Evolutionary conservation across 2,113 vertebrate genomes (phyloP).

Genomic region (Ctenodactylus gundi): DNA sequence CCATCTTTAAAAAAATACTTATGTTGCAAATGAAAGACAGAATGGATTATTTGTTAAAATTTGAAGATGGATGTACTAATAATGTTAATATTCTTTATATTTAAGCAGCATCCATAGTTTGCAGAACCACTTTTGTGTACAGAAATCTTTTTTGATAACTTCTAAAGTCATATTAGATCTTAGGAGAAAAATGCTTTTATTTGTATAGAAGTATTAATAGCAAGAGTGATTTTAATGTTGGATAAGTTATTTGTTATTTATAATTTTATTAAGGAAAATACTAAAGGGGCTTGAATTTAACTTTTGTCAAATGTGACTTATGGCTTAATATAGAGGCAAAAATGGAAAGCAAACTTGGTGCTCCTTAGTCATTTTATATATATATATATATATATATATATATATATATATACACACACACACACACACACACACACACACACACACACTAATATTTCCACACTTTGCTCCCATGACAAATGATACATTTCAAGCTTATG

Average conservation of each 20-base stretch:
- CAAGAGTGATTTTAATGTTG: slow-evolving; percentile 9
- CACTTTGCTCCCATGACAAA: slow-evolving; percentile 65
- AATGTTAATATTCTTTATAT: neutral
- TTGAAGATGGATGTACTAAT: neutral
- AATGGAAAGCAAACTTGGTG: slow-evolving; percentile 49
- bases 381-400: too few species aligned
- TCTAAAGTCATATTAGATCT: neutral
- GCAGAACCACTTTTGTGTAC: neutral
- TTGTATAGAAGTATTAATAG: neutral
- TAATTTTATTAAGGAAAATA: neutral
- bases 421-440: too few species aligned
- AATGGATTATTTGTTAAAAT: neutral
- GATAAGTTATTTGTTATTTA: neutral
- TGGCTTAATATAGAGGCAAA: neutral
- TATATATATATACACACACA: too few species aligned
- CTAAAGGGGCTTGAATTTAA: neutral
- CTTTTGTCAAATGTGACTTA: slow-evolving; percentile 12
- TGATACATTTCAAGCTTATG: slow-evolving; percentile 37
- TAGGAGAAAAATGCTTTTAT: slow-evolving; percentile 24
- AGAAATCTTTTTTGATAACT: neutral
- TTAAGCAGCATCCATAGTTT: neutral
- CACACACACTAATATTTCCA: too few species aligned
- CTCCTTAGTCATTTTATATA: neutral
- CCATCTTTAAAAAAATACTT: neutral
- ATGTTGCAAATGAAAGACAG: neutral